phyloP scores from a whole-genome alignment of 2,113 vertebrate species.

The Hassar affinis region DNA sequence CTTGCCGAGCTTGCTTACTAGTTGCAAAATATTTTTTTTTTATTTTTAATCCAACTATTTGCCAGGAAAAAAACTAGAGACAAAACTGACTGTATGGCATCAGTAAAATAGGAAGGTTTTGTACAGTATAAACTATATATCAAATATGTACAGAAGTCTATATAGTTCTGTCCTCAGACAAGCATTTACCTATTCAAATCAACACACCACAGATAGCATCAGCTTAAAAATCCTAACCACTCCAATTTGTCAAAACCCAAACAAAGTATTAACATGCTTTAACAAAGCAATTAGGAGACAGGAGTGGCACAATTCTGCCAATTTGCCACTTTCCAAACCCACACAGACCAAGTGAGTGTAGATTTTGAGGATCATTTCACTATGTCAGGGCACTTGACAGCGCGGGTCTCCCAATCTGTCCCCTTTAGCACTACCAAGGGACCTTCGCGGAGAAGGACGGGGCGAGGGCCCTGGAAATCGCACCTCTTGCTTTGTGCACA shows the following conservation, averaged over 20 bases:
- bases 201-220: neutral
- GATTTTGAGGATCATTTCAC: slow-evolving; percentile 54
- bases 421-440: slow-evolving; percentile 59
- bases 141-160: neutral
- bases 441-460: slow-evolving; percentile 51
- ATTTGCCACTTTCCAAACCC: slow-evolving; percentile 41
- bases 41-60: neutral
- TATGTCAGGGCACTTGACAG: slow-evolving; percentile 54
- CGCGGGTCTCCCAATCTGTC: slow-evolving; percentile 54
- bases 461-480: slow-evolving; percentile 42
- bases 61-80: neutral
- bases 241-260: slow-evolving; percentile 25
- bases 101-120: neutral
- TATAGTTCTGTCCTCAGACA: neutral
- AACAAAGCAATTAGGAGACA: slow-evolving; percentile 39
- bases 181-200: neutral
- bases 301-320: slow-evolving; percentile 39
- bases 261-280: slow-evolving; percentile 31
- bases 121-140: neutral
- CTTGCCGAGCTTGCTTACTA: neutral
- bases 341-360: slow-evolving; percentile 66
- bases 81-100: neutral
- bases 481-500: slow-evolving; percentile 55
- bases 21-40: neutral
- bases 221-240: neutral